phyloP scores from a whole-genome alignment of 2,797 vertebrate species.

The Galagoides demidoff region DNA sequence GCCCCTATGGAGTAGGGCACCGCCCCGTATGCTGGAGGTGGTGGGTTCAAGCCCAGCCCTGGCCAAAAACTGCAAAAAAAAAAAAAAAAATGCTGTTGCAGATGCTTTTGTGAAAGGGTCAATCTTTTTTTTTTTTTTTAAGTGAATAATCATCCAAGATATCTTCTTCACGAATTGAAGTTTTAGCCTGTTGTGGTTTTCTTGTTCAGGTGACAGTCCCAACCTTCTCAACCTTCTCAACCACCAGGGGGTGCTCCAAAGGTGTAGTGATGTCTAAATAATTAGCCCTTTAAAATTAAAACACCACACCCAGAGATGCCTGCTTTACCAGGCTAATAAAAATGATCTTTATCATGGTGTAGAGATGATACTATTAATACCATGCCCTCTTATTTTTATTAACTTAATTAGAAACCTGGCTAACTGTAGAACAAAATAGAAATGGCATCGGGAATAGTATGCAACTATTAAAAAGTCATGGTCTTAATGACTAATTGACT shows the following conservation, averaged over 20 bases:
- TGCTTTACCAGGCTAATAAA: neutral
- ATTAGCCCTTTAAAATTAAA: neutral
- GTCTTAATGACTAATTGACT: conserved; percentile 1
- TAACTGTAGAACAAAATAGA: neutral
- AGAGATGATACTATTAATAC: neutral
- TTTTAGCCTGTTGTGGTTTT: neutral
- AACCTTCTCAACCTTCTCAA: neutral
- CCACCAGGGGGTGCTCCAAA: neutral
- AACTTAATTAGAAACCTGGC: neutral
- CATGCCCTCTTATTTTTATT: neutral
- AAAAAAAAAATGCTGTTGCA: neutral
- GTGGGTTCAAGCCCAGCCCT: no score
- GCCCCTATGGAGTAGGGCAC: no score
- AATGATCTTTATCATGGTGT: neutral
- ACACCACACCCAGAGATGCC: neutral
- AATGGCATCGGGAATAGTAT: neutral
- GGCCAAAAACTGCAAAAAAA: no score
- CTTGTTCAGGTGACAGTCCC: neutral
- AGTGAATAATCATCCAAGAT: neutral
- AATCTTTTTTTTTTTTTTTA: neutral
- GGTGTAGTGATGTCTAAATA: neutral
- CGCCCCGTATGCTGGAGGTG: no score
- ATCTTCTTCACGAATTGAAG: neutral
- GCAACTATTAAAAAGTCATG: neutral
- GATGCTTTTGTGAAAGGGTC: neutral